phyloP scores from a whole-genome alignment of 2,888 invertebrate species.

The Conus canariensis region DNA sequence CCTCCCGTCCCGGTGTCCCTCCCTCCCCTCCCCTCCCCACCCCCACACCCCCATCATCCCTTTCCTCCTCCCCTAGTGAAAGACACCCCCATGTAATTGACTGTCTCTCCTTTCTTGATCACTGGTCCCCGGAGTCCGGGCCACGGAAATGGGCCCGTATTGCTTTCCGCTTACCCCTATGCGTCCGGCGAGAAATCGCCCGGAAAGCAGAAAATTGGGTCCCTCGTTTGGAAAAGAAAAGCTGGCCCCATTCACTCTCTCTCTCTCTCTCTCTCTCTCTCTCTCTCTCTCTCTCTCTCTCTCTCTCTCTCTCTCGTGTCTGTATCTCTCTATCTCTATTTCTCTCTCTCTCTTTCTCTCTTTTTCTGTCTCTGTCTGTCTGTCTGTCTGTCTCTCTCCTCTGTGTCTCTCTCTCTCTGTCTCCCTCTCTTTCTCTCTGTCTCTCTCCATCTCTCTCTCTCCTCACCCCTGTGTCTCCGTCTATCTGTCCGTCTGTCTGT shows the following conservation, averaged over 20 bases:
- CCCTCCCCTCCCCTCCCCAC: background rate
- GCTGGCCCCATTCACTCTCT: slow-evolving; percentile 23
- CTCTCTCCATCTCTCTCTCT: too few species aligned
- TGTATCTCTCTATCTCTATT: too few species aligned
- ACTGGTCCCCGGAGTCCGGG: slow-evolving; percentile 41
- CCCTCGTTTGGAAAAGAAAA: slow-evolving; percentile 45
- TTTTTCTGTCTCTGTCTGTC: too few species aligned
- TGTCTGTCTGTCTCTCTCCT: too few species aligned
- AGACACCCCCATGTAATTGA: slow-evolving; percentile 40
- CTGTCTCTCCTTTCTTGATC: slow-evolving; percentile 37
- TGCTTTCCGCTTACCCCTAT: slow-evolving; percentile 51
- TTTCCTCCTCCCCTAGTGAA: background rate
- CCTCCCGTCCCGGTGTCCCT: background rate
- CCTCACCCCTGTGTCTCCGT: too few species aligned
- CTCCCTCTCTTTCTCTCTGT: too few species aligned
- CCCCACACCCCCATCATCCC: background rate
- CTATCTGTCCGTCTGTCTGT: too few species aligned
- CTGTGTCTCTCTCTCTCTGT: too few species aligned
- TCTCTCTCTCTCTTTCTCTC: too few species aligned
- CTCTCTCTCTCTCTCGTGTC: too few species aligned
- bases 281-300: too few species aligned
- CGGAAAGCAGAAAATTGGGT: slow-evolving; percentile 53
- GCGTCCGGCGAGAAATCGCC: slow-evolving; percentile 46
- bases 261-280: too few species aligned
- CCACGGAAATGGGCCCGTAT: slow-evolving; percentile 49